Evolutionary conservation across 2,113 vertebrate species (phyloP).

Genomic region (Toxotes jaculatrix): DNA sequence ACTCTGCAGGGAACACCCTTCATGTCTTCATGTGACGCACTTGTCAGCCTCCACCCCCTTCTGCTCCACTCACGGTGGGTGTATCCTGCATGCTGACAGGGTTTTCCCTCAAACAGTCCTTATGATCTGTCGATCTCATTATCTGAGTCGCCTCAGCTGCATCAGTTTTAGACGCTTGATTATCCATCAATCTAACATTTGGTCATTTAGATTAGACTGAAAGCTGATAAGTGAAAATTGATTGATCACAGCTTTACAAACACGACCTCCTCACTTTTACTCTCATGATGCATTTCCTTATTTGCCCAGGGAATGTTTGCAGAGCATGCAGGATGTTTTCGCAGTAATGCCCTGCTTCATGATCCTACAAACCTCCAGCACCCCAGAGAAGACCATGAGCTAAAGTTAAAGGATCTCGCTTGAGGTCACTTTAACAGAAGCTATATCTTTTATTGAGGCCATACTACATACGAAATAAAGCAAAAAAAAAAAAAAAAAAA

Average conservation of each 20-base stretch:
- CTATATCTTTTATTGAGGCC: too few relatives aligned
- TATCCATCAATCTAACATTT: not conserved
- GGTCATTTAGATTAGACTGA: not conserved
- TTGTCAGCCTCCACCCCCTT: conserved; percentile 18
- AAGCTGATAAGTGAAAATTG: not conserved
- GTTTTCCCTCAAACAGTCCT: conserved; percentile 31
- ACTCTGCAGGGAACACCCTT: conserved; percentile 50
- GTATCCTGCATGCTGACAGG: conserved; percentile 22
- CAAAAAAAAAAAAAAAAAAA: too few relatives aligned
- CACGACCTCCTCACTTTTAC: not conserved
- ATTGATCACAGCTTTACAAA: conserved; percentile 20
- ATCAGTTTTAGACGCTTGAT: not conserved
- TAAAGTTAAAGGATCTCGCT: too few relatives aligned
- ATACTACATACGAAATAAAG: too few relatives aligned
- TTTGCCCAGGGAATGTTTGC: conserved; percentile 51
- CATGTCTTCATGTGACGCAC: conserved; percentile 54
- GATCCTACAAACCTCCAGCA: not conserved
- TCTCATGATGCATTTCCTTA: not conserved
- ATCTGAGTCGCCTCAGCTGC: not conserved
- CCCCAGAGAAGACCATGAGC: too few relatives aligned
- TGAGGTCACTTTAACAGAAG: not conserved
- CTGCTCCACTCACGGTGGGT: not conserved
- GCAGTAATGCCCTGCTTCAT: conserved; percentile 13
- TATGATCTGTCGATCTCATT: not conserved
- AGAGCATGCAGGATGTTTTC: conserved; percentile 48